Evolutionary conservation across 2,888 invertebrate genomes (phyloP).

Genomic region (Apamea anceps): DNA sequence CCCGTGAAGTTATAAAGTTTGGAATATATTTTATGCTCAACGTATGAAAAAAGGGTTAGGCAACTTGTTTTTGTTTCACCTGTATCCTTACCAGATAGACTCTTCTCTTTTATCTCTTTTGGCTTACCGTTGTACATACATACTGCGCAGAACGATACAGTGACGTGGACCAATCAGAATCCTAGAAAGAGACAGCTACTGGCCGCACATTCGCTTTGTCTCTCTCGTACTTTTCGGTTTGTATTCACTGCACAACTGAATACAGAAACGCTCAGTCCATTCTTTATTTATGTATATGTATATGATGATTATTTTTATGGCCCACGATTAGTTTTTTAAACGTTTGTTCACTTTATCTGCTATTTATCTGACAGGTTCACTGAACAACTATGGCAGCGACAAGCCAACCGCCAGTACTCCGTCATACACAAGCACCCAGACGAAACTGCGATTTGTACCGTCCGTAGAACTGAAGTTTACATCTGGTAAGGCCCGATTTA

Average conservation of each 20-base stretch:
- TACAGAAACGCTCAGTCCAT: background rate
- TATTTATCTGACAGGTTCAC: slow-evolving; percentile 68
- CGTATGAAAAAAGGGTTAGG: background rate
- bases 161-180: too few relatives aligned
- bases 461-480: slow-evolving; percentile 95
- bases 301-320: background rate
- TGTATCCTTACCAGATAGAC: too few relatives aligned
- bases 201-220: background rate
- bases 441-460: slow-evolving; percentile 95
- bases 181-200: too few relatives aligned
- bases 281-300: background rate
- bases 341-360: background rate
- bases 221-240: background rate
- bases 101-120: background rate
- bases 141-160: too few relatives aligned
- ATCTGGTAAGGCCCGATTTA: slow-evolving; percentile 89
- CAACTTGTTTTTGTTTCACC: background rate
- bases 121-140: too few relatives aligned
- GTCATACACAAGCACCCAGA: slow-evolving; percentile 86
- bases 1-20: background rate
- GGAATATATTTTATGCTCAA: background rate
- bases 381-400: slow-evolving; percentile 77
- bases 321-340: background rate
- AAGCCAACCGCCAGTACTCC: slow-evolving; percentile 79
- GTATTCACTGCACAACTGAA: background rate